A percentile compares a stretch with the other conserved stretches of the same genome.
phyloP scores from a whole-genome alignment of 2,113 vertebrate genomes.

The Hippocampus zosterae region DNA sequence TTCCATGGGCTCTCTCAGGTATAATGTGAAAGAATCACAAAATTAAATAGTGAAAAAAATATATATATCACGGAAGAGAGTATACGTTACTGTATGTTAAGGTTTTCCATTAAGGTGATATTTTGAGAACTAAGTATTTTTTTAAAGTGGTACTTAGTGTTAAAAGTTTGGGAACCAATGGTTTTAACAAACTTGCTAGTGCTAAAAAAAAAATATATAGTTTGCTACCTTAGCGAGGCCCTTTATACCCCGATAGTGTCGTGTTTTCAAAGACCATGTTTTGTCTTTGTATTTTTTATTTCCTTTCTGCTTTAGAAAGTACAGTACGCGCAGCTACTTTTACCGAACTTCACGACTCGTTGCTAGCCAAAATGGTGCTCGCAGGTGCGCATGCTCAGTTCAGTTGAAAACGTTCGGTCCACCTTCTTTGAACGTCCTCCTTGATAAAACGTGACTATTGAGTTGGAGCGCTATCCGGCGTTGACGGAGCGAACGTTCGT shows the following conservation, averaged over 20 bases:
- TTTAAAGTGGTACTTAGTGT: too few species aligned
- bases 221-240: too few species aligned
- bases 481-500: neutral
- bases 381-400: neutral
- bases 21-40: too few species aligned
- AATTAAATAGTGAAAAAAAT: too few species aligned
- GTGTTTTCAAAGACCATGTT: neutral
- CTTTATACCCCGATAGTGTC: too few species aligned
- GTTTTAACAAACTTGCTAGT: neutral
- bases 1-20: too few species aligned
- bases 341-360: neutral
- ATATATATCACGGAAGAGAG: too few species aligned
- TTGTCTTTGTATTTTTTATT: neutral
- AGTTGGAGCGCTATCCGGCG: neutral
- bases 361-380: neutral
- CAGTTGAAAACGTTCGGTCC: neutral
- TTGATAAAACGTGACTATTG: neutral
- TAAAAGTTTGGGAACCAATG: too few species aligned
- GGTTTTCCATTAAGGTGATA: too few species aligned
- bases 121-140: too few species aligned
- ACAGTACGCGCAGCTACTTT: neutral
- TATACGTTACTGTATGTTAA: too few species aligned
- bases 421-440: neutral
- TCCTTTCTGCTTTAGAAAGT: neutral
- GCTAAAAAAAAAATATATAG: neutral